These are phyloP conservation scores for Regulus satrapa DNA, from an alignment of 2,113 vertebrate species.

Conservation along the genomic window DNA sequence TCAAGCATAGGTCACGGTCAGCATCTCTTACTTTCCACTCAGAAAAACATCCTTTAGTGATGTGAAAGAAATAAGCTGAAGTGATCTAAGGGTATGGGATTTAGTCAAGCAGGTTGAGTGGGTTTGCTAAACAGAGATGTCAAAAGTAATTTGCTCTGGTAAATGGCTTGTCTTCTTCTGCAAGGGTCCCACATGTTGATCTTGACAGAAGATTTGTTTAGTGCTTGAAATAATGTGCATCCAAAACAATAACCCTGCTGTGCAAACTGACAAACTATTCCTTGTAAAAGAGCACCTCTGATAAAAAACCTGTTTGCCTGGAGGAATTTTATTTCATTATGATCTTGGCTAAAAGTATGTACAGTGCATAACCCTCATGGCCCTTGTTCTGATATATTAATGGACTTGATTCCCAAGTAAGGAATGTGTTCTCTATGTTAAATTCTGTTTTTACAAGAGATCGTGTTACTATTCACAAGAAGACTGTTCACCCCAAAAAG, in stretches of 20 bases:
- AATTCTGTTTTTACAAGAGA: neutral
- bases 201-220: neutral
- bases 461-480: neutral
- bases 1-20: neutral
- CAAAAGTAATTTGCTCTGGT: neutral
- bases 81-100: neutral
- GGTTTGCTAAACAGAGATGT: neutral
- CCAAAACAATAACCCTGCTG: neutral
- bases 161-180: neutral
- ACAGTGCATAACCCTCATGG: neutral
- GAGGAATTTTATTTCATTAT: neutral
- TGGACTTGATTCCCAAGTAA: neutral
- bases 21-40: neutral
- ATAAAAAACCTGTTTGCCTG: neutral
- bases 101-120: neutral
- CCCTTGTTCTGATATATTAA: neutral
- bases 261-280: neutral
- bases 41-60: neutral
- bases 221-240: neutral
- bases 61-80: neutral
- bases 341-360: neutral
- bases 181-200: neutral
- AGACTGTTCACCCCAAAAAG: neutral
- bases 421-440: neutral
- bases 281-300: neutral